These are phyloP conservation scores for Athene noctua DNA, from an alignment of 2,113 vertebrate species.

Conservation along the genomic window DNA sequence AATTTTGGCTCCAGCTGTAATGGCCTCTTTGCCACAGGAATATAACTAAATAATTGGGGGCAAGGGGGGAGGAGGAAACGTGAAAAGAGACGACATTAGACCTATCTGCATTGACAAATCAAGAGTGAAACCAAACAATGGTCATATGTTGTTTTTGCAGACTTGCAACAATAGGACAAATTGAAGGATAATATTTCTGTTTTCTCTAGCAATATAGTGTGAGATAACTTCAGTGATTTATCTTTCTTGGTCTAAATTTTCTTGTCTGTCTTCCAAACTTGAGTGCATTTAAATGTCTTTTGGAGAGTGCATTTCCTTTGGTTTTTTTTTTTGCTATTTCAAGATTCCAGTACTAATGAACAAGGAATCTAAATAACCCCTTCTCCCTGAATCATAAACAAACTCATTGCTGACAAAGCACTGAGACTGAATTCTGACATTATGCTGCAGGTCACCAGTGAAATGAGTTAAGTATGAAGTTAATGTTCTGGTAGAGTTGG, in stretches of 20 bases:
- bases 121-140: neutral
- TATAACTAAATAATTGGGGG: neutral
- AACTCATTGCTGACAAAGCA: constrained; percentile 40
- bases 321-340: neutral
- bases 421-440: neutral
- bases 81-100: neutral
- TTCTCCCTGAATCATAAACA: constrained; percentile 28
- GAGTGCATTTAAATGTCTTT: constrained; percentile 4
- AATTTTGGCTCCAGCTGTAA: neutral
- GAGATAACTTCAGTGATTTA: constrained; percentile 24
- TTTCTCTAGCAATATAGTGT: constrained; percentile 1
- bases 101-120: constrained; percentile 11
- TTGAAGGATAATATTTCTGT: constrained; percentile 9
- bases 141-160: neutral
- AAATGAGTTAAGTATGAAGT: neutral
- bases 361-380: constrained; percentile 33
- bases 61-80: neutral
- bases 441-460: neutral
- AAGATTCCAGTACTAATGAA: constrained; percentile 31
- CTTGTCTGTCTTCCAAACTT: constrained; percentile 36
- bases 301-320: constrained; percentile 32
- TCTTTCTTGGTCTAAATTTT: constrained; percentile 27
- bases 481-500: neutral
- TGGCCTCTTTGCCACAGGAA: neutral
- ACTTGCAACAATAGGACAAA: neutral